These are phyloP conservation scores for Drosophila sordidula DNA, from an alignment of 2,888 invertebrate genomes.

Conservation along the genomic window DNA sequence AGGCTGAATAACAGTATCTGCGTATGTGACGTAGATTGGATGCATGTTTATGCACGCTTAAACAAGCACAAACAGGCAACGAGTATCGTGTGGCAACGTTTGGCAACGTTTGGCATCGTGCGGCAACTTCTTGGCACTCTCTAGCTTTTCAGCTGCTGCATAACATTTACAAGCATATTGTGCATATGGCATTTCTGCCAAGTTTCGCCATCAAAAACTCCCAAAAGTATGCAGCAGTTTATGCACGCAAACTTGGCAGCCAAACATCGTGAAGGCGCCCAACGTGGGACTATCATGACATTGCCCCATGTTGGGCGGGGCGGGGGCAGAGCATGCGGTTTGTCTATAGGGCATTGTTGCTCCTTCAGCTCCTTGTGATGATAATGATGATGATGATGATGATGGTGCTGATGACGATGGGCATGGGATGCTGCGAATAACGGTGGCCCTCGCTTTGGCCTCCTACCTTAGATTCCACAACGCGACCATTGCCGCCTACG, in stretches of 20 bases:
- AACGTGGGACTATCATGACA: not conserved
- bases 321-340: constrained; percentile 5
- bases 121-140: constrained; percentile 42
- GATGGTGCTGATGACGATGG: constrained; percentile 23
- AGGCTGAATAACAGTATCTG: not conserved
- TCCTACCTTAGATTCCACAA: not conserved
- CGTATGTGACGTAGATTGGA: constrained; percentile 1
- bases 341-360: constrained; percentile 15
- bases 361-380: constrained; percentile 18
- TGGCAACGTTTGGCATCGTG: constrained; percentile 8
- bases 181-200: constrained; percentile 55
- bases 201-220: constrained; percentile 69
- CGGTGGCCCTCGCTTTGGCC: constrained; percentile 6
- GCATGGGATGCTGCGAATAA: constrained; percentile 21
- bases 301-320: not conserved
- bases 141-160: constrained; percentile 19
- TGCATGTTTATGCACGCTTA: constrained; percentile 25
- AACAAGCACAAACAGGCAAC: constrained; percentile 18
- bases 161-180: constrained; percentile 54
- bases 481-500: constrained; percentile 6
- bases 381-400: constrained; percentile 17
- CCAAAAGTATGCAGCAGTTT: constrained; percentile 76
- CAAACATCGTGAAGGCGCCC: constrained; percentile 46
- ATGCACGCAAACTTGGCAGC: constrained; percentile 66
- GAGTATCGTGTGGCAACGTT: constrained; percentile 7